These are phyloP conservation scores for Loris lydekkerianus DNA, from an alignment of 2,797 vertebrate species.

Conservation along the genomic window DNA sequence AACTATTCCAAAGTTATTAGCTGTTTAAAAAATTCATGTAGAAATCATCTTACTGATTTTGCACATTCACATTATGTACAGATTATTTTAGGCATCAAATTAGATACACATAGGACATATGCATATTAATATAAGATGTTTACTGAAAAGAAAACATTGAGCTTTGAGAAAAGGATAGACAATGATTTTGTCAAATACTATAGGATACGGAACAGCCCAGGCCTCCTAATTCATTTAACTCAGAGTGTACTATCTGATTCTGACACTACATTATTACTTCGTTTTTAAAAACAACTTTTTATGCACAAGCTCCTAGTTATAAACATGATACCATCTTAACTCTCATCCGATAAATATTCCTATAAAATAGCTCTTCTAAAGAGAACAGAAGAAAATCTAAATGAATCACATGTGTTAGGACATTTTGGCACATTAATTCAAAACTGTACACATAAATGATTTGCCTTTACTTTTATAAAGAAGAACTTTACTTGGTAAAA, in stretches of 20 bases:
- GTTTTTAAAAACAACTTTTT: slow-evolving; percentile 46
- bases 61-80: neutral
- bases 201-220: neutral
- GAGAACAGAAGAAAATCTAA: slow-evolving; percentile 19
- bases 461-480: neutral
- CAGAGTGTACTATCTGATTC: neutral
- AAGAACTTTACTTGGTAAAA: slow-evolving; percentile 6
- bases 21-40: slow-evolving; percentile 11
- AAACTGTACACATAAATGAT: neutral
- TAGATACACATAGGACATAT: neutral
- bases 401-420: neutral
- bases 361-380: neutral
- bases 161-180: slow-evolving; percentile 33
- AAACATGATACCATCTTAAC: neutral
- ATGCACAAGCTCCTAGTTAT: neutral
- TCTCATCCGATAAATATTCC: slow-evolving; percentile 21
- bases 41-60: slow-evolving; percentile 34
- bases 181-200: neutral
- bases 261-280: neutral
- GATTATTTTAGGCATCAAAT: slow-evolving; percentile 23
- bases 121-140: neutral
- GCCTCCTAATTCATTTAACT: slow-evolving; percentile 17
- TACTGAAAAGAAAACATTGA: slow-evolving; percentile 21
- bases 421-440: slow-evolving; percentile 21
- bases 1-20: slow-evolving; percentile 23